These are phyloP conservation scores for Micropoecilia bifurca DNA, from an alignment of 2,797 vertebrate species.

Conservation along the genomic window DNA sequence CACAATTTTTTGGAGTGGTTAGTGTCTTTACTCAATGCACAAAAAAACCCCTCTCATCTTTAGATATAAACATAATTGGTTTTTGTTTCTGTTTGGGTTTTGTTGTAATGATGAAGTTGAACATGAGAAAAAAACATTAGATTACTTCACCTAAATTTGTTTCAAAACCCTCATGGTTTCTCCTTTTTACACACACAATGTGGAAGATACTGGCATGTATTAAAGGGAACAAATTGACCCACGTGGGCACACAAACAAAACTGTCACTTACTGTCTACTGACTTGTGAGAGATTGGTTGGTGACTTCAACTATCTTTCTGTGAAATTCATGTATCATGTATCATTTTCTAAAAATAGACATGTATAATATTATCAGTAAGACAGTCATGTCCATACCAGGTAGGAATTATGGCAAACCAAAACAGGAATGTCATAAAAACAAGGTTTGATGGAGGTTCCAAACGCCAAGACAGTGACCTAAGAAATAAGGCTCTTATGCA, in stretches of 20 bases:
- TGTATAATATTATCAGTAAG: not conserved
- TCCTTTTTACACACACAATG: no score
- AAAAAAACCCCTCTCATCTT: no score
- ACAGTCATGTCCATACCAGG: not conserved
- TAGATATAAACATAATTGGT: not conserved
- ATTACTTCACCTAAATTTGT: not conserved
- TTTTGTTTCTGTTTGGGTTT: no score
- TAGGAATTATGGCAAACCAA: not conserved
- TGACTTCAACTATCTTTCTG: not conserved
- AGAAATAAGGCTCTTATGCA: not conserved
- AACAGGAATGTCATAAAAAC: not conserved
- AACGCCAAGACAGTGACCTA: not conserved
- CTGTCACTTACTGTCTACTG: not conserved
- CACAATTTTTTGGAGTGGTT: not conserved
- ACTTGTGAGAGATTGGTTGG: not conserved
- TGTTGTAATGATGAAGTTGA: not conserved
- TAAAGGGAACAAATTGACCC: not conserved
- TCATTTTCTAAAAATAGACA: not conserved
- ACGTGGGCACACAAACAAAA: not conserved
- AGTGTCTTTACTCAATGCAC: not conserved
- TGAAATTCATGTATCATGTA: not conserved
- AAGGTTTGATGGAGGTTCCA: not conserved
- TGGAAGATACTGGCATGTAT: not conserved
- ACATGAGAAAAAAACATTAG: not conserved
- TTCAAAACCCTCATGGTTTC: not conserved